Evolutionary conservation across 1,140 invertebrate species (phyloP), one percentile per base, ranked within the genome.

Genomic region (Oryzaephilus surinamensis): DNA sequence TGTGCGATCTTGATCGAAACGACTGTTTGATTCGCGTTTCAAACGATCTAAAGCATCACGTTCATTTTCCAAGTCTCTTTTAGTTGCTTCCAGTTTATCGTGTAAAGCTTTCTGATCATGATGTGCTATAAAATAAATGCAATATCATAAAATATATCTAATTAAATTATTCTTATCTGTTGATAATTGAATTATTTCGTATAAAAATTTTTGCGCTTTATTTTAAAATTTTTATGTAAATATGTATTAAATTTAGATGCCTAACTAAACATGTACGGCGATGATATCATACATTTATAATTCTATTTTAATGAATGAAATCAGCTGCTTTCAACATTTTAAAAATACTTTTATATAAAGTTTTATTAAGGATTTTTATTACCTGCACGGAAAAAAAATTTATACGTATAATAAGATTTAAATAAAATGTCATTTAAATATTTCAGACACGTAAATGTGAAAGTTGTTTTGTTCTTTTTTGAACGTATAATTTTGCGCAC

Each of bases 21-120:
- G 66, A 4, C 73, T 69, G 12, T 72, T 71, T 1, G 77, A 69
- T 42, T 88, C 84, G 10, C 84, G 60, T 16, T 75, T 69, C 13
- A 73, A 50, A 19, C 82, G 66, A 49, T 88, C 84, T 18, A 81
- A 48, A n/a, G 67, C 68, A 43, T 71, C 74, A 46, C 76, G 71
- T 47, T 84, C 82, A 33, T 71, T 72, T 53, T 84, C 81, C 2
- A 88, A 61, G 44, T 82, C 78, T 19, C 77, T 66, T 35, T 74
- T 72, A 1, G 73, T 63, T 16, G 71, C 66, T 49, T 86, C 81
- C 1, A 86, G 61, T 32, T 82, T 80, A 50, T 88, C 84, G 30
- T 77, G 63, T 2, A 89, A 54, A 0, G 84, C 82, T 67, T 90
- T 83, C 51, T 87, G 83, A 60, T 89, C 84, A 52, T 87, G 83